Evolutionary conservation across 2,888 invertebrate genomes (phyloP).

Genomic region (Lymantria monacha): DNA sequence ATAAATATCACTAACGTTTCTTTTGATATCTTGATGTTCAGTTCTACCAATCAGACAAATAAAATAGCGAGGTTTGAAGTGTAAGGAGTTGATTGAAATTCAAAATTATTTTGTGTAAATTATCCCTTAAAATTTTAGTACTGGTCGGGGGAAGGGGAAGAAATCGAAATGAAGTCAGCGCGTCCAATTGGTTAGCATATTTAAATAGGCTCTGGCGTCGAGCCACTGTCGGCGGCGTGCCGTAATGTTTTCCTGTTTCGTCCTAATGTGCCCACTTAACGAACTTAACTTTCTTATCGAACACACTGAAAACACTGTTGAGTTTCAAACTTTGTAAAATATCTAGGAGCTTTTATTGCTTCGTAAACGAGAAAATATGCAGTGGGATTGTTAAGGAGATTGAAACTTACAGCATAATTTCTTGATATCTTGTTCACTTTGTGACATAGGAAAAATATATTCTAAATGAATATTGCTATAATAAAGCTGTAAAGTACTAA

Average conservation of each 20-base stretch:
- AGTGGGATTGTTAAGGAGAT: conserved; percentile 21
- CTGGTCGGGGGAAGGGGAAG: conserved; percentile 38
- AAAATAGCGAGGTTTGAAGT: too few relatives aligned
- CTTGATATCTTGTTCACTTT: too few relatives aligned
- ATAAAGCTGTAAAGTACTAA: too few relatives aligned
- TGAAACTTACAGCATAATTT: too few relatives aligned
- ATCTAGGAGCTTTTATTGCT: conserved; percentile 48
- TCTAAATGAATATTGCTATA: too few relatives aligned
- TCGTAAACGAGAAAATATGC: conserved; percentile 35
- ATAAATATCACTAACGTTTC: too few relatives aligned
- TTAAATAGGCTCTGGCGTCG: conserved; percentile 73
- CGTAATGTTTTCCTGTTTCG: conserved; percentile 76
- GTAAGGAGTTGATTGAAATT: too few relatives aligned
- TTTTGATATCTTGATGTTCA: too few relatives aligned
- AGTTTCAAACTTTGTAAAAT: conserved; percentile 62
- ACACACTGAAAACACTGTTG: conserved; percentile 64
- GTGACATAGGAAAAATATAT: too few relatives aligned
- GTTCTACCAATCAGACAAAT: too few relatives aligned
- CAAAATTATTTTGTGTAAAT: too few relatives aligned
- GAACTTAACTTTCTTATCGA: conserved; percentile 78
- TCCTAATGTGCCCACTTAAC: conserved; percentile 78
- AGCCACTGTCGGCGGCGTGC: conserved; percentile 67
- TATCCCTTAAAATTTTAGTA: not conserved
- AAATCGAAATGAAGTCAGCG: conserved; percentile 55
- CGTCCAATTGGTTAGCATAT: conserved; percentile 75